These are phyloP conservation scores for Cephus rjabovi DNA, from an alignment of 2,888 invertebrate genomes.

Conservation along the genomic window DNA sequence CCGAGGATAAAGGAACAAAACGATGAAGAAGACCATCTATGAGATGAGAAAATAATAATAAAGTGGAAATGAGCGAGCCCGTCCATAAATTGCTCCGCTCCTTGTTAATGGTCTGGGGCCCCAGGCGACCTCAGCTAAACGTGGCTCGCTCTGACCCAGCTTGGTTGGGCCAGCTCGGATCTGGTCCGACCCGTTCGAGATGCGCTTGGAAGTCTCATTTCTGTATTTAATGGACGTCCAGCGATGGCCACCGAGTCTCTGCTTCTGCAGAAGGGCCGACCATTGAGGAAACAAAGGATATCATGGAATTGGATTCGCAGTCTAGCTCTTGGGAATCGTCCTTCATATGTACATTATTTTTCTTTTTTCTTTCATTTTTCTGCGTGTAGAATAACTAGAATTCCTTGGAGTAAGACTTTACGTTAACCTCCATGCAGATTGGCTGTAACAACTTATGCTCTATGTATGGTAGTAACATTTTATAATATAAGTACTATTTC, in stretches of 20 bases:
- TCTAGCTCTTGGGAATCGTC: not conserved
- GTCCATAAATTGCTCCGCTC: slow-evolving; percentile 66
- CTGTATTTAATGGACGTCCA: slow-evolving; percentile 62
- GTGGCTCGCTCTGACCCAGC: slow-evolving; percentile 61
- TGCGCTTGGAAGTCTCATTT: slow-evolving; percentile 59
- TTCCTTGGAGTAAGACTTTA: slow-evolving; percentile 6
- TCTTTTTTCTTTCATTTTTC: slow-evolving; percentile 29
- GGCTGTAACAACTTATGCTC: slow-evolving; percentile 25
- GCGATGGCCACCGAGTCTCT: slow-evolving; percentile 57
- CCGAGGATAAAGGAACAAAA: slow-evolving; percentile 46
- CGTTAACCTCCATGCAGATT: too few relatives aligned
- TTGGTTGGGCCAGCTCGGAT: slow-evolving; percentile 37
- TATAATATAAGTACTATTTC: slow-evolving; percentile 28
- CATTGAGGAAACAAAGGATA: slow-evolving; percentile 54
- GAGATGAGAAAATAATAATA: slow-evolving; percentile 66
- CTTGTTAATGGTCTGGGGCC: slow-evolving; percentile 65
- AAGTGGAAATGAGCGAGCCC: slow-evolving; percentile 65
- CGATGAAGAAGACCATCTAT: slow-evolving; percentile 60
- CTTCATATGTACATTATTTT: slow-evolving; percentile 7
- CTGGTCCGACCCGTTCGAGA: slow-evolving; percentile 55
- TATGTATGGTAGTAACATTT: slow-evolving; percentile 34
- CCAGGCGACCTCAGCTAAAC: slow-evolving; percentile 62
- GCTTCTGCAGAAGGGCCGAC: slow-evolving; percentile 40
- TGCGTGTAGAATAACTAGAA: slow-evolving; percentile 36
- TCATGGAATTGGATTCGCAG: not conserved